phyloP scores from a whole-genome alignment of 1,140 invertebrate genomes.

The Pogonognathellus flavescens region DNA sequence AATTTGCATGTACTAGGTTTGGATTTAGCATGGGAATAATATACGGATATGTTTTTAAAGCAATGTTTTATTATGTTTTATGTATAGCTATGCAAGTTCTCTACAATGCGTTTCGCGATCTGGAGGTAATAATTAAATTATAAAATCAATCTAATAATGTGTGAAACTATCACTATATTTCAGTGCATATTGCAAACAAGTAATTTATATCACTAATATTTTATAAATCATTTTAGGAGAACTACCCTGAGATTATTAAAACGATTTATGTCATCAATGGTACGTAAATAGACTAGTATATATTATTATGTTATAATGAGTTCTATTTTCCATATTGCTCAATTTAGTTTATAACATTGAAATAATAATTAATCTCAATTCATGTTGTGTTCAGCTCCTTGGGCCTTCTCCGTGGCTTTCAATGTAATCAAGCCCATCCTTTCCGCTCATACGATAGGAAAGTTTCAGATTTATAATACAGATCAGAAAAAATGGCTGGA shows the following conservation, averaged over 20 bases:
- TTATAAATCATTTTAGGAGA: conserved; percentile 21
- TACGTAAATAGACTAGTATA: background rate
- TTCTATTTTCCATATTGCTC: background rate
- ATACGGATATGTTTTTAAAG: too few relatives aligned
- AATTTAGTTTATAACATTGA: too few relatives aligned
- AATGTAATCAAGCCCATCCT: conserved; percentile 55
- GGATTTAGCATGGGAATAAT: too few relatives aligned
- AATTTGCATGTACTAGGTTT: too few relatives aligned
- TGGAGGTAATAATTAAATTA: conserved; percentile 20
- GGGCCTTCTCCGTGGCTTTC: conserved; percentile 52
- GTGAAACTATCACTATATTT: background rate
- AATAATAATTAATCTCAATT: too few relatives aligned
- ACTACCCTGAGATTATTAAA: conserved; percentile 52
- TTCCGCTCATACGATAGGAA: conserved; percentile 31
- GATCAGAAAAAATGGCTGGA: conserved; percentile 54
- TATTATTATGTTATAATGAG: too few relatives aligned
- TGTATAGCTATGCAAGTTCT: conserved; percentile 43
- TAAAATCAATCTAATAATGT: background rate
- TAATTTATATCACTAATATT: background rate
- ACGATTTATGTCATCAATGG: conserved; percentile 50
- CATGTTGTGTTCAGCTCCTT: conserved; percentile 55
- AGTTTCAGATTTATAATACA: conserved; percentile 50
- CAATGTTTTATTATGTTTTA: background rate
- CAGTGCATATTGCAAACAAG: background rate
- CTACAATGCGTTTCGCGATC: conserved; percentile 32